Percentiles rank a stretch among this genome's conserved stretches.
phyloP scores from a whole-genome alignment of 2,888 invertebrate species.

The Strigamia maritima region DNA sequence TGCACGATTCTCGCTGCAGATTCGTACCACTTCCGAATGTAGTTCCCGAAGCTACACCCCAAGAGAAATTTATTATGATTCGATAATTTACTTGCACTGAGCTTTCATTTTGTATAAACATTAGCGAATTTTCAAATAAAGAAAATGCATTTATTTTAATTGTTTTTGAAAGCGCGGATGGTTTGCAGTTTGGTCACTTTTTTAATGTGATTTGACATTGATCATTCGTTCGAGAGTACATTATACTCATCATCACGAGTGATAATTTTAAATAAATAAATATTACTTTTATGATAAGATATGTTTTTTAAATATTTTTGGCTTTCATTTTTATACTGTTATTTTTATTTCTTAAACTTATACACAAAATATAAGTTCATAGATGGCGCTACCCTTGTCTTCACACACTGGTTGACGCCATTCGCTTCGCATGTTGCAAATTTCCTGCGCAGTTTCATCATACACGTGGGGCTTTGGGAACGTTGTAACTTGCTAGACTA shows the following conservation, averaged over 20 bases:
- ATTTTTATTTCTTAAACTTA: neutral
- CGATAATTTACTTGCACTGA: neutral
- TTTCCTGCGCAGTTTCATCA: constrained; percentile 1
- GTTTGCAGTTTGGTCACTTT: neutral
- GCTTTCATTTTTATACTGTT: neutral
- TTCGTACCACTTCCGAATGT: constrained; percentile 25
- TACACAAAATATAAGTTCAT: neutral
- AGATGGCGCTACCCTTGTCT: neutral
- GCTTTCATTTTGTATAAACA: neutral
- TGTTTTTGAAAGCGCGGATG: neutral
- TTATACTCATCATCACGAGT: constrained; percentile 22
- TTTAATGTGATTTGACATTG: neutral
- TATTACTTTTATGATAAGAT: neutral
- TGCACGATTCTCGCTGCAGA: constrained; percentile 20
- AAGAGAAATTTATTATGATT: neutral
- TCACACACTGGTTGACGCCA: neutral
- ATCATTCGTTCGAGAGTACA: neutral
- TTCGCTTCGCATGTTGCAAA: neutral
- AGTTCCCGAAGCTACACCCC: neutral
- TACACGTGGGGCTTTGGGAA: neutral
- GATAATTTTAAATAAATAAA: neutral
- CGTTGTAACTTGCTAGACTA: neutral
- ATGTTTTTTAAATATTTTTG: neutral
- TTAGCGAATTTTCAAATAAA: neutral
- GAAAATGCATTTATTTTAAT: neutral